Percentiles rank a stretch among this genome's conserved stretches.
Evolutionary conservation across 2,113 vertebrate species (phyloP).

Genomic region (Leptobrachium ailaonicum): DNA sequence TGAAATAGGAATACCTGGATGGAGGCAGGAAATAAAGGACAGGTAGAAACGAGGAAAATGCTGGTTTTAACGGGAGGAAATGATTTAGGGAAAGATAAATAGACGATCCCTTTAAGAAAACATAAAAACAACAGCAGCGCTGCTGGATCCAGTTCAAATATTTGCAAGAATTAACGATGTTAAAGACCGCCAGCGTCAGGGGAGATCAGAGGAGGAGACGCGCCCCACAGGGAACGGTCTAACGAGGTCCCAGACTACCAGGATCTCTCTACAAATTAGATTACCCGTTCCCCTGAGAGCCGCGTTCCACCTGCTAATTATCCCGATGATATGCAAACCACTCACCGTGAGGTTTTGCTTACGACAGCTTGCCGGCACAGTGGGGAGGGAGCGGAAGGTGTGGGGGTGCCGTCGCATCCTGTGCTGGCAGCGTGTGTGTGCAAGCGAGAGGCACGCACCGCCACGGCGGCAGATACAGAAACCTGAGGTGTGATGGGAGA

Average conservation of each 20-base stretch:
- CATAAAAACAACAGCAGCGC: too few species aligned
- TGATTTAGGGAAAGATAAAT: neutral
- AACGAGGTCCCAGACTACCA: conserved; percentile 17
- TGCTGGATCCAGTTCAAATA: too few species aligned
- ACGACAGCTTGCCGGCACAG: neutral
- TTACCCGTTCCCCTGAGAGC: neutral
- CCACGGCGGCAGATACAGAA: too few species aligned
- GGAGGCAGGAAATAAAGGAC: too few species aligned
- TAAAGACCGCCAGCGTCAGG: neutral
- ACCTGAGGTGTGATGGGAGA: too few species aligned
- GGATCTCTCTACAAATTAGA: conserved; percentile 15
- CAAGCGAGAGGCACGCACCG: too few species aligned
- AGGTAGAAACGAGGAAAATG: too few species aligned
- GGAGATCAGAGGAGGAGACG: neutral
- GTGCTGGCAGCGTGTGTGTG: too few species aligned
- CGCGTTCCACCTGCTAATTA: conserved; percentile 17
- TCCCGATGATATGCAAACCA: neutral
- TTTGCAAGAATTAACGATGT: neutral
- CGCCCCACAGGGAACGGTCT: neutral
- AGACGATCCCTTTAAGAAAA: neutral
- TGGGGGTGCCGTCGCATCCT: too few species aligned
- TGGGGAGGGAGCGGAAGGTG: neutral
- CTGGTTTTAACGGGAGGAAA: neutral
- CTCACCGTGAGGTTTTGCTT: neutral
- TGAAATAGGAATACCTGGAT: too few species aligned